Percentiles rank a stretch among this genome's conserved stretches.
Evolutionary conservation across 1,140 invertebrate species (phyloP).

Genomic region (Theocolax elegans): DNA sequence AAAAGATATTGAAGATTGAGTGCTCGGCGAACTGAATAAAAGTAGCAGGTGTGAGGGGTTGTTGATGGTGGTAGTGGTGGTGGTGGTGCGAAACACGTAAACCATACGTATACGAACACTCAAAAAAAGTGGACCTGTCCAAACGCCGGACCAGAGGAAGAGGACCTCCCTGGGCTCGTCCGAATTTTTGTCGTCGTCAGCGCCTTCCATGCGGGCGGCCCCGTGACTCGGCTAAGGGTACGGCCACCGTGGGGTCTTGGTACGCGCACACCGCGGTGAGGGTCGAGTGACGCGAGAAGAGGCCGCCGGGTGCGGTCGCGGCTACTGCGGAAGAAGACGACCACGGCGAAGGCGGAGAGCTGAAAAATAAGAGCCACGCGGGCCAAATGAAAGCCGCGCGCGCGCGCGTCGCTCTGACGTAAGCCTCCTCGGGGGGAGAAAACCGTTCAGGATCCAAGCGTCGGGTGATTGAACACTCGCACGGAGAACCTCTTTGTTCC

Average conservation of each 20-base stretch:
- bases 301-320: background rate
- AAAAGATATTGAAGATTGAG: no score
- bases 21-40: no score
- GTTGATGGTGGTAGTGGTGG: no score
- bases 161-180: constrained; percentile 30
- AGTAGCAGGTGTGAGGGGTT: no score
- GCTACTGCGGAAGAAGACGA: background rate
- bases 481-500: no score
- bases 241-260: no score
- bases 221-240: background rate
- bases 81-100: no score
- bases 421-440: no score
- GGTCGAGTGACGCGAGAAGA: background rate
- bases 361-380: constrained; percentile 32
- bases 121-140: constrained; percentile 37
- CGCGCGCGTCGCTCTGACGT: background rate
- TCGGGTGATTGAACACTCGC: no score
- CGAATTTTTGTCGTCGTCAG: background rate
- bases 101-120: constrained; percentile 28
- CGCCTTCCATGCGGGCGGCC: constrained; percentile 14
- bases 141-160: constrained; percentile 40
- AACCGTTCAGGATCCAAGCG: no score
- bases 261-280: background rate
- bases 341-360: background rate
- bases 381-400: no score